Base-by-base conservation (phyloP, 1,140 invertebrate species). In the Caenorhabditis inopinata region DNA sequence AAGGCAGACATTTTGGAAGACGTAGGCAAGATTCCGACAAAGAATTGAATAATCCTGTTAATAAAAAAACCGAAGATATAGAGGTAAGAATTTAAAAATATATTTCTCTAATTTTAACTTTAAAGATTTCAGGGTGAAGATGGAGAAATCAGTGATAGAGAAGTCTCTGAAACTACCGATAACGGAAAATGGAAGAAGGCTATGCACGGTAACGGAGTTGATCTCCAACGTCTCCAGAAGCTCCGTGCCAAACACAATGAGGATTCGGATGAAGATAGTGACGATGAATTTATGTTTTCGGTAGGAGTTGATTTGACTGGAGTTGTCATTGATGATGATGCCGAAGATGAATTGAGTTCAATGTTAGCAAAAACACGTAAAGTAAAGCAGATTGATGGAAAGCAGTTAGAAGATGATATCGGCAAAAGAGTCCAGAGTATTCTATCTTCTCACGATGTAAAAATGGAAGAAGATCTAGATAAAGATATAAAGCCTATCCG, bases 301-400 rank as follows among this genome's bases (percentile, higher is more conserved):
- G 68, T 85, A 32, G 89, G 85, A 9, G 89, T 87, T 48, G 89
- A 90, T 68, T 89, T 92, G 14, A 91, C 90, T 76, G 90, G 91
- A 73, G 87, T 93, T 2, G 85, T 93, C 21, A 88, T 90, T 16
- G 93, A 94, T 84, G 94, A 96, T 81, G 93, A 95, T 76, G 93
- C 92, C 49, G 92, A 94, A 81, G 88, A 93, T 51, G 93, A 94
- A 85, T 88, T 95, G 49, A 92, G 94, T 85, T 88, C 92, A 58
- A 93, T 93, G 6, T 87, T 94, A 83, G 92, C 92, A 74, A 93
- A 94, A 91, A 92, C 93, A 75, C 90, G 93, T 85, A 92, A 92
- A 83, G 86, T 94, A 0, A 94, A 93, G 85, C 91, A 92, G 75
- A 80, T 51, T 29, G 83, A 85, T 76, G 83, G 74, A 3, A 84